phyloP scores from a whole-genome alignment of 64 coral and sea anemone species.

The Trachythela sp. region DNA sequence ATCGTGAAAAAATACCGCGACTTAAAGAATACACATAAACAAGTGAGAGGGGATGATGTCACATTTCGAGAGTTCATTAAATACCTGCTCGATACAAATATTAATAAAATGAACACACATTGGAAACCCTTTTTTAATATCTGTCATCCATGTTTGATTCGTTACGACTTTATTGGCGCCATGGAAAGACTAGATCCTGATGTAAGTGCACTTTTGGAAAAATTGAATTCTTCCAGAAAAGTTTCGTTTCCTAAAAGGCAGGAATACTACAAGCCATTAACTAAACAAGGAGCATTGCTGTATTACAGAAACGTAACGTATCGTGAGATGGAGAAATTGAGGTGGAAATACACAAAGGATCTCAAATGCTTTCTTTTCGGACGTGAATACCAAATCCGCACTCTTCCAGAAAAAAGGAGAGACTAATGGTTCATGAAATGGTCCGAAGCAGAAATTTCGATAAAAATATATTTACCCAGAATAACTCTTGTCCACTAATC shows the following conservation, averaged over 20 bases:
- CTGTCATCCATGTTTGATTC: not conserved
- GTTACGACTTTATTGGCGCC: not conserved
- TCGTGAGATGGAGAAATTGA: not conserved
- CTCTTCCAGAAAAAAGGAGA: not conserved
- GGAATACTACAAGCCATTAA: not conserved
- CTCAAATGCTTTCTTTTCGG: not conserved
- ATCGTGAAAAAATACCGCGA: not conserved
- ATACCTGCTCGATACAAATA: not conserved
- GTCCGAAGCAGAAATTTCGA: too few species aligned
- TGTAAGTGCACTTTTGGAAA: not conserved
- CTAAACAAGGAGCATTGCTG: not conserved
- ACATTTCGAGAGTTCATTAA: conserved; percentile 17
- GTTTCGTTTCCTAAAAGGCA: conserved; percentile 6
- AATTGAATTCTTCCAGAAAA: not conserved
- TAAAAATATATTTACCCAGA: too few species aligned
- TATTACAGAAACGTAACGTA: not conserved
- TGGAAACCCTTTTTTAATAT: not conserved
- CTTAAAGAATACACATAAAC: not conserved
- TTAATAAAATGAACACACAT: not conserved
- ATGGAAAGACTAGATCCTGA: not conserved
- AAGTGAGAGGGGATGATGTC: not conserved
- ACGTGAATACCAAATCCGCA: not conserved
- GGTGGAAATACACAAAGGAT: not conserved
- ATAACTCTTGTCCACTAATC: too few species aligned
- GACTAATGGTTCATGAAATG: not conserved